These are phyloP conservation scores for Suillia variegata DNA, from an alignment of 2,888 invertebrate genomes.

Conservation along the genomic window DNA sequence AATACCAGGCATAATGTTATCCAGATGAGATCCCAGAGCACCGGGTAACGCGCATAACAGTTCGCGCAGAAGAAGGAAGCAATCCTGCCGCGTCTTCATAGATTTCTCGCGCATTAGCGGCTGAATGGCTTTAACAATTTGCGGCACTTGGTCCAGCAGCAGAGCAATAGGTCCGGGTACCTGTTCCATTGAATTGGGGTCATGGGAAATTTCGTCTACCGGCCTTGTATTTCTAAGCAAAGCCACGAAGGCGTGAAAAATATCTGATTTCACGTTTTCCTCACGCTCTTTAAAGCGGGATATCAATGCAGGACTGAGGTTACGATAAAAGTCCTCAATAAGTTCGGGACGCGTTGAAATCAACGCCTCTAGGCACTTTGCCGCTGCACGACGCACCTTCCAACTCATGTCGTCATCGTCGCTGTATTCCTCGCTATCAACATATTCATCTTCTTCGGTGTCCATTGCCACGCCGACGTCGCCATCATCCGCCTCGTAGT, in stretches of 20 bases:
- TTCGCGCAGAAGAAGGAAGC: conserved; percentile 88
- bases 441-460: conserved; percentile 76
- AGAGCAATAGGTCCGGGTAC: conserved; percentile 73
- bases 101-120: conserved; percentile 85
- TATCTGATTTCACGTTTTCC: conserved; percentile 98
- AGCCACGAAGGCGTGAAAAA: conserved; percentile 95
- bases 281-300: conserved; percentile 95
- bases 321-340: conserved; percentile 84
- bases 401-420: conserved; percentile 99
- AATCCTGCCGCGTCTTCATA: conserved; percentile 87
- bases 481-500: conserved; percentile 90
- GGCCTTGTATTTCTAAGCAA: conserved; percentile 88
- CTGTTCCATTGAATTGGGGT: conserved; percentile 75
- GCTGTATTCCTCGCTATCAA: conserved; percentile 93
- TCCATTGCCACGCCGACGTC: conserved; percentile 74
- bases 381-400: conserved; percentile 95
- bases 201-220: conserved; percentile 67
- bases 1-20: conserved; percentile 85
- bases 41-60: conserved; percentile 88
- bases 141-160: conserved; percentile 69
- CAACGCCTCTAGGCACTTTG: conserved; percentile 96
- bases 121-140: conserved; percentile 86
- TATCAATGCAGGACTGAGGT: conserved; percentile 90
- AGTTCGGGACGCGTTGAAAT: conserved; percentile 92
- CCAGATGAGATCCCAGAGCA: conserved; percentile 83